Evolutionary conservation across 2,797 vertebrate genomes (phyloP).

Genomic region (Rhynchonycteris naso): DNA sequence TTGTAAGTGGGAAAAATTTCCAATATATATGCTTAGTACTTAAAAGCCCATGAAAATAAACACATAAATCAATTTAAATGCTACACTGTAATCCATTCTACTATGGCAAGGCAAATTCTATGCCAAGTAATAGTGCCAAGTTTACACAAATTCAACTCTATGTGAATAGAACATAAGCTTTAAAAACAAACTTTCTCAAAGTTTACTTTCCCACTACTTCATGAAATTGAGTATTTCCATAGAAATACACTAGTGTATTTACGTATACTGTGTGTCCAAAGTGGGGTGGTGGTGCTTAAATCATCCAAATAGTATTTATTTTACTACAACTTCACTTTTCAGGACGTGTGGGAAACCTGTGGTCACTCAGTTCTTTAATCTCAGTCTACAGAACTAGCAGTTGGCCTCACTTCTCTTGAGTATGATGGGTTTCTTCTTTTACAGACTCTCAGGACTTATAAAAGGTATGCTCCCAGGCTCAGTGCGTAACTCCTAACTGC

Average conservation of each 20-base stretch:
- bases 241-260: constrained; percentile 45
- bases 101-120: constrained; percentile 27
- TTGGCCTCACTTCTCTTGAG: background rate
- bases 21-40: constrained; percentile 15
- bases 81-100: background rate
- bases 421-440: background rate
- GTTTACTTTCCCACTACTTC: constrained; percentile 31
- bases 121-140: background rate
- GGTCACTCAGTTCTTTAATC: constrained; percentile 19
- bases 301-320: constrained; percentile 26
- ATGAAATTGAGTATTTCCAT: background rate
- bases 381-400: background rate
- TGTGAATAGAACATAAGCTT: background rate
- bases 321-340: background rate
- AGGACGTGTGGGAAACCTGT: background rate
- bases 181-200: constrained; percentile 52
- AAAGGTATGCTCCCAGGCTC: background rate
- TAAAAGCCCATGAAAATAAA: constrained; percentile 19
- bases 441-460: background rate
- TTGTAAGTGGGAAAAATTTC: background rate
- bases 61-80: constrained; percentile 1
- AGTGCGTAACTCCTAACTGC: background rate
- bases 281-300: background rate
- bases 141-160: constrained; percentile 20
- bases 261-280: background rate